Evolutionary conservation across 1,140 invertebrate species (phyloP).

Genomic region (Anthonomus grandis): DNA sequence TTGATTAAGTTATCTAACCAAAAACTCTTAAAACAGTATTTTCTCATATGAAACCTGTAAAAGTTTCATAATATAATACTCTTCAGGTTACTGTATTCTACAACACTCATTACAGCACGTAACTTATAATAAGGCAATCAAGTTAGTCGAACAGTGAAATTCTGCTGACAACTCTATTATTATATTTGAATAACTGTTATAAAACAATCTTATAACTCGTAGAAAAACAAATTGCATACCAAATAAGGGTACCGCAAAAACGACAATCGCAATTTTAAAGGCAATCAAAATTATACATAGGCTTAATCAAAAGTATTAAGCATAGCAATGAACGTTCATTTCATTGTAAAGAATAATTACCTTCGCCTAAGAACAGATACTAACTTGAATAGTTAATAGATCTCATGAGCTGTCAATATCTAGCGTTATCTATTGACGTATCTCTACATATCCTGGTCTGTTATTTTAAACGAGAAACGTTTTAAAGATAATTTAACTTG

Average conservation of each 20-base stretch:
- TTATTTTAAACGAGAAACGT: no score
- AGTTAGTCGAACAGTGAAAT: no score
- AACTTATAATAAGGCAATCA: constrained; percentile 12
- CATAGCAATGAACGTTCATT: neutral
- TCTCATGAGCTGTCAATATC: constrained; percentile 23
- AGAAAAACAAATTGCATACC: neutral
- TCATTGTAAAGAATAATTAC: constrained; percentile 20
- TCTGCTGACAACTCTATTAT: no score
- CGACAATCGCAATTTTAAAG: neutral
- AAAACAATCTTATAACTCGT: neutral
- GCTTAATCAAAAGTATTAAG: constrained; percentile 8
- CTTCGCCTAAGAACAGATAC: constrained; percentile 3
- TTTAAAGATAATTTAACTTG: no score
- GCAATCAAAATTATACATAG: neutral
- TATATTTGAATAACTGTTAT: neutral
- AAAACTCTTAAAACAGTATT: no score
- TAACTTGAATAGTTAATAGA: constrained; percentile 25
- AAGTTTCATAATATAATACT: no score
- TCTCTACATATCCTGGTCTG: constrained; percentile 16
- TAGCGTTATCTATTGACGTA: constrained; percentile 15
- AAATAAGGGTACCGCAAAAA: constrained; percentile 1
- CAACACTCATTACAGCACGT: no score
- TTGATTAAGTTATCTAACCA: no score
- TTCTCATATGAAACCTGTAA: no score
- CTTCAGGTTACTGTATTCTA: no score